Evolutionary conservation across 2,888 invertebrate species (phyloP), one percentile per base, ranked within the genome.

Genomic region (Euplexia lucipara): DNA sequence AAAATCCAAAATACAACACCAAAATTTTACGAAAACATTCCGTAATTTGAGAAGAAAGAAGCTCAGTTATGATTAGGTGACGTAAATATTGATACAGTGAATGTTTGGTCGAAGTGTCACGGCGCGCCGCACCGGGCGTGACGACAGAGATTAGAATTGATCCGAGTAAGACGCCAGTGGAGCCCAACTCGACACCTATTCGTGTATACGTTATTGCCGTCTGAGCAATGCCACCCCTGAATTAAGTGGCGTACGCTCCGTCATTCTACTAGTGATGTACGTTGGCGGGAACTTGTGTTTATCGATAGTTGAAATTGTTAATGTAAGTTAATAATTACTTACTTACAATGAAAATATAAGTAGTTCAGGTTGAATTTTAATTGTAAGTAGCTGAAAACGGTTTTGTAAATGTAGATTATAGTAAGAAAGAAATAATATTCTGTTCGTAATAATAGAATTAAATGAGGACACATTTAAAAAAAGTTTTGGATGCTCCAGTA

Each of bases 121-220:
- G 81, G 72, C 79, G 76, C 77, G 82, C 73, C 71, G 75, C 78
- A 69, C 72, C 76, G 81, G 83, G 86, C 87, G 86, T 89, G 89
- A 90, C 90, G 90, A 85, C 86, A 87, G 83, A 89, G 91, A 90
- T 91, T 90, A 90, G 86, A 88, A 91, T 91, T 91, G 91, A 91
- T 91, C 91, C 89, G 82, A 88, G 78, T 85, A 89, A 89, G 87
- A 86, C 87, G 86, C 84, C 82, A 75, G 75, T 65, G 78, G 74
- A 81, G 79, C 79, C 61, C 77, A 70, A 75, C 82, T 84, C 86
- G 86, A 88, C 90, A 89, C 88, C 87, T 89, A 90, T 86, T 89
- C 86, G 86, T 85, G 88, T 89, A 84, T 85, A 89, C 87, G 85
- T 87, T 89, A 90, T 89, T 89, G 86, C 86, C 84, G 90, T 89